phyloP scores from a whole-genome alignment of 1,140 invertebrate genomes.

The Acromyrmex heyeri region DNA sequence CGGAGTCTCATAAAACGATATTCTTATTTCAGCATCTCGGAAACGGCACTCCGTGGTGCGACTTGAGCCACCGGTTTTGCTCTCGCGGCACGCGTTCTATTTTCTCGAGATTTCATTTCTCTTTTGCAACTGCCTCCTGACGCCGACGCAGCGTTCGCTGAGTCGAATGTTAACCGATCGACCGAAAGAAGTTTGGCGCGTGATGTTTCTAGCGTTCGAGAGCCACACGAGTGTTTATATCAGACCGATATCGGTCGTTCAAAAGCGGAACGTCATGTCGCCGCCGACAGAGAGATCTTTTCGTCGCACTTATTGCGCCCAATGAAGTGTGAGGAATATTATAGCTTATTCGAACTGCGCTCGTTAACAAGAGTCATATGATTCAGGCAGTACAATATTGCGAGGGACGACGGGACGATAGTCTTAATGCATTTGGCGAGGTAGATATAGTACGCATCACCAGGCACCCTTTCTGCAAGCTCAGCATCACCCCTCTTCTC shows the following conservation, averaged over 20 bases:
- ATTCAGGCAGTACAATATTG: constrained; percentile 80
- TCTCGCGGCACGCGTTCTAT: constrained; percentile 72
- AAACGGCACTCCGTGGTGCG: constrained; percentile 9
- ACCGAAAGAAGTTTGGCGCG: constrained; percentile 14
- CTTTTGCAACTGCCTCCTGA: constrained; percentile 10
- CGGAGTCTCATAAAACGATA: constrained; percentile 6
- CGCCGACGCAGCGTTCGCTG: not conserved
- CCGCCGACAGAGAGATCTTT: not conserved
- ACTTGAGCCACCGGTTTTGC: constrained; percentile 61
- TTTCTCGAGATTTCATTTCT: constrained; percentile 68
- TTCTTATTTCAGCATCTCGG: constrained; percentile 55
- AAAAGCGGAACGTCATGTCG: not conserved
- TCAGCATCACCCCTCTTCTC: constrained; percentile 78
- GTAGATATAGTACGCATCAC: constrained; percentile 85
- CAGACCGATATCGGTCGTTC: not conserved
- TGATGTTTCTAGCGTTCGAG: constrained; percentile 46
- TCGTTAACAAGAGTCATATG: constrained; percentile 52
- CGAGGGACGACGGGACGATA: constrained; percentile 73
- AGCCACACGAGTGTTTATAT: constrained; percentile 28
- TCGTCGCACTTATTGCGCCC: not conserved
- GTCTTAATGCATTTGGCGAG: constrained; percentile 86
- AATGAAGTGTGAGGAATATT: constrained; percentile 58
- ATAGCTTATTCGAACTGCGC: constrained; percentile 37
- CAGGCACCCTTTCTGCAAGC: constrained; percentile 86
- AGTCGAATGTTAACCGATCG: constrained; percentile 41